Conservation (phyloP, 1,140 invertebrate genomes). For the Zaprionus kolodkinae region DNA sequence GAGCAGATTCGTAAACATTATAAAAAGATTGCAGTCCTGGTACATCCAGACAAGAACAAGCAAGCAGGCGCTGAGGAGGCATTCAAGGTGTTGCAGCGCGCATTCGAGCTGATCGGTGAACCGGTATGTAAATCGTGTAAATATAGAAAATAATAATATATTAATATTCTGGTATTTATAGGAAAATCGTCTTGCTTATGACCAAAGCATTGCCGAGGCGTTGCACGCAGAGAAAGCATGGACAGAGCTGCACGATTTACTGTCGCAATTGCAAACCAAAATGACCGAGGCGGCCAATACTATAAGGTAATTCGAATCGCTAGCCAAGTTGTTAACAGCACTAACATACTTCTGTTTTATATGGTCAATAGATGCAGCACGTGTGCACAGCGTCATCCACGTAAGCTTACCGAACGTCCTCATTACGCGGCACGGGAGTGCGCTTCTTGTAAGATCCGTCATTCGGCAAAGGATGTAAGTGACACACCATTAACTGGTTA, state of each 20-base stretch:
- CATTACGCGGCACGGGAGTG: constrained; percentile 96
- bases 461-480: constrained; percentile 94
- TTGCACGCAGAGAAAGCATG: constrained; percentile 92
- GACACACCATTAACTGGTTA: not conserved
- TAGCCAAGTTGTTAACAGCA: not conserved
- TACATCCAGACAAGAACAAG: constrained; percentile 98
- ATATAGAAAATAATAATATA: not conserved
- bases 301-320: constrained; percentile 86
- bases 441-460: constrained; percentile 94
- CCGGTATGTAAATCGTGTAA: constrained; percentile 87
- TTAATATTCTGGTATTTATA: constrained; percentile 72
- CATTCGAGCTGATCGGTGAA: constrained; percentile 97
- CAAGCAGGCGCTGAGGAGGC: constrained; percentile 97
- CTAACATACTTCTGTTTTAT: not conserved
- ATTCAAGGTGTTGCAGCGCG: constrained; percentile 97
- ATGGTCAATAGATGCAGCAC: constrained; percentile 89
- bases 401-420: constrained; percentile 92
- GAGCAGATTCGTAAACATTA: constrained; percentile 98
- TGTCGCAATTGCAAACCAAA: constrained; percentile 95
- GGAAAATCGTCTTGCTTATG: constrained; percentile 91
- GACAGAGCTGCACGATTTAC: constrained; percentile 91
- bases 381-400: constrained; percentile 94
- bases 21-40: constrained; percentile 95
- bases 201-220: constrained; percentile 89
- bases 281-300: constrained; percentile 96